Conservation (phyloP, 2,888 invertebrate species). For the Heliothis peltigera region DNA sequence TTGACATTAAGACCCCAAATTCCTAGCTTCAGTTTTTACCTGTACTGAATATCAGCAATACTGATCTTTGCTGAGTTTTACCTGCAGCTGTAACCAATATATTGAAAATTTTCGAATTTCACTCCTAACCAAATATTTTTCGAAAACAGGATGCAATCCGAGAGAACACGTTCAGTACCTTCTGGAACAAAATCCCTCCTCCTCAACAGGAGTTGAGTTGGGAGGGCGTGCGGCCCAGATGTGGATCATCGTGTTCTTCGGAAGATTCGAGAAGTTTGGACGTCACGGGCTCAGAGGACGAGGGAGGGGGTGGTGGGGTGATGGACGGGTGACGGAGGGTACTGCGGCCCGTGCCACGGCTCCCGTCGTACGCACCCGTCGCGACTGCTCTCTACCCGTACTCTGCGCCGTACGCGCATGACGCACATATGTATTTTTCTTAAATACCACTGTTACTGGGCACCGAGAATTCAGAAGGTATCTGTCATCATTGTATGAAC, state of each 20-base stretch:
- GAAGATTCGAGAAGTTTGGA: conserved; percentile 87
- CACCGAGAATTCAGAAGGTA: conserved; percentile 5
- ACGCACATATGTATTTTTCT: conserved; percentile 81
- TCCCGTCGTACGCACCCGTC: conserved; percentile 77
- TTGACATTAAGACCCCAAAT: too few relatives aligned
- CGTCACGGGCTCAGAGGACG: conserved; percentile 89
- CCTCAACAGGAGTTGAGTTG: conserved; percentile 78
- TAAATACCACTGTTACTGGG: conserved; percentile 58
- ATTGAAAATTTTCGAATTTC: not conserved
- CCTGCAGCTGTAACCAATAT: too few relatives aligned
- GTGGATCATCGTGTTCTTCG: conserved; percentile 83
- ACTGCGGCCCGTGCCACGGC: conserved; percentile 89
- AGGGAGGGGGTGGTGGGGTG: conserved; percentile 80
- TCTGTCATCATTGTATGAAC: not conserved
- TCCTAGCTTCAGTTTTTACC: too few relatives aligned
- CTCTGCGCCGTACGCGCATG: conserved; percentile 74
- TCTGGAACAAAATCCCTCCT: conserved; percentile 86
- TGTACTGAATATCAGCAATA: too few relatives aligned
- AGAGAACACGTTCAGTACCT: conserved; percentile 84
- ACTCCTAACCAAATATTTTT: conserved; percentile 4
- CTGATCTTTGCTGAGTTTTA: not conserved
- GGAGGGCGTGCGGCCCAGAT: conserved; percentile 78
- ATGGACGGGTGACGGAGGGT: conserved; percentile 85
- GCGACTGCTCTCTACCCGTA: conserved; percentile 75
- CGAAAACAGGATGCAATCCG: conserved; percentile 76